Evolutionary conservation across 1,140 invertebrate genomes (phyloP), one percentile per base, ranked within the genome.

Genomic region (Archivesica marissinica): DNA sequence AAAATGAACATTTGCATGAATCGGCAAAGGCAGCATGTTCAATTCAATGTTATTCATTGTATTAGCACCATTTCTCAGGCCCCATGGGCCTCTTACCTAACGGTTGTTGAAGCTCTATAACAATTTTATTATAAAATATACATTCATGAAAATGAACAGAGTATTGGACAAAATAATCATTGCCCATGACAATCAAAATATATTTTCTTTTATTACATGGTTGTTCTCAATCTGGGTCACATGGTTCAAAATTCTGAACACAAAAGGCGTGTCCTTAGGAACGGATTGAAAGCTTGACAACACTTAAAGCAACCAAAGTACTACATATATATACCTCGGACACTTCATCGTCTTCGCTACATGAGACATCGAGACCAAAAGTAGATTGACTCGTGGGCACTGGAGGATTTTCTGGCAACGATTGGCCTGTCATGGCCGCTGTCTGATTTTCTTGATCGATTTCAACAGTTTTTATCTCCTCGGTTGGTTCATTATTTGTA

Each of bases 271-370:
- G 74, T 66, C 74, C 61, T 20, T 77, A 66, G 66, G 44, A 77
- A 70, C 61, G n/a, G 38, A 28, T 23, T 59, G 7, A 47, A 41
- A 74, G 61, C 35, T 2, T 50, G 50, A 39, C 50, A 83, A 54
- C 47, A 9, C 23, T 4, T 35, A 11, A 59, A 28, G 11, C 33
- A 25, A 3, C 17, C 7, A 33, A 41, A 15, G 11, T 56, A 28
- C 7, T 4, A 38, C 33, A 6, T 35, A 50, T 33, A 85, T 85
- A 85, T 96, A 98, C 97, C 96, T 97, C 97, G 91, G 97, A 97
- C 93, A 97, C 97, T 94, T 97, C 97, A 94, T 98, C 97, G 94
- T 98, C 97, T 94, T 98, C 97, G 94, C 97, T 98, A 95, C 97
- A 97, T 89, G 97, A 98, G 94, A 97, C 96, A 95, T 97, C 97